Evolutionary conservation across 2,113 vertebrate species (phyloP).

Genomic region (Petaurus breviceps): DNA sequence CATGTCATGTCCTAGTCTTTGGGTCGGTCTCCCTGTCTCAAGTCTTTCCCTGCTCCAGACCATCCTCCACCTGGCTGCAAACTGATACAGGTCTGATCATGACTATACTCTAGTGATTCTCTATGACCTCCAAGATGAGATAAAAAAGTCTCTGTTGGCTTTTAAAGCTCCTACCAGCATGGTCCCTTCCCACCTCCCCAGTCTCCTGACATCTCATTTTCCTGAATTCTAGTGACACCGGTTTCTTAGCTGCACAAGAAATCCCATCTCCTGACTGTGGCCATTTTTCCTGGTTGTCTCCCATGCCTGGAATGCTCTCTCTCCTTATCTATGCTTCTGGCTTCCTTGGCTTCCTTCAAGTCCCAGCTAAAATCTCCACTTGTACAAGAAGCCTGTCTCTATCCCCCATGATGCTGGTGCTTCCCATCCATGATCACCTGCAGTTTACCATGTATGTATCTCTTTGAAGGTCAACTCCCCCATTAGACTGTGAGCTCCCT

Average conservation of each 20-base stretch:
- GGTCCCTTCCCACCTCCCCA: too few relatives aligned
- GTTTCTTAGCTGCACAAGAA: not conserved
- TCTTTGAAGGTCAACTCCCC: not conserved
- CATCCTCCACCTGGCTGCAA: not conserved
- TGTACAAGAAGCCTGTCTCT: not conserved
- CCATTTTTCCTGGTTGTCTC: not conserved
- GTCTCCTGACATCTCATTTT: too few relatives aligned
- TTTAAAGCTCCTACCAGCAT: not conserved
- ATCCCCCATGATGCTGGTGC: not conserved
- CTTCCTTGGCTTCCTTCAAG: not conserved
- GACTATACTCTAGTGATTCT: not conserved
- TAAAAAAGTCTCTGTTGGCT: too few relatives aligned
- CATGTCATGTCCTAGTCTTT: too few relatives aligned
- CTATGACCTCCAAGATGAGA: not conserved
- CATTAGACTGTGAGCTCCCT: not conserved
- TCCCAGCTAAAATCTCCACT: too few relatives aligned
- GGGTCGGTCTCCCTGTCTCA: too few relatives aligned
- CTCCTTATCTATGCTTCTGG: not conserved
- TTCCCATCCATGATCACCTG: not conserved
- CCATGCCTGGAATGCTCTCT: not conserved
- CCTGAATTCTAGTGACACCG: not conserved
- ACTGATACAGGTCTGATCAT: not conserved
- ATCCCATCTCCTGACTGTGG: not conserved
- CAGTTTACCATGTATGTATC: not conserved
- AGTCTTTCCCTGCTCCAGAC: too few relatives aligned